phyloP scores from a whole-genome alignment of 2,888 invertebrate species.

The Eurytoma adleriae region DNA sequence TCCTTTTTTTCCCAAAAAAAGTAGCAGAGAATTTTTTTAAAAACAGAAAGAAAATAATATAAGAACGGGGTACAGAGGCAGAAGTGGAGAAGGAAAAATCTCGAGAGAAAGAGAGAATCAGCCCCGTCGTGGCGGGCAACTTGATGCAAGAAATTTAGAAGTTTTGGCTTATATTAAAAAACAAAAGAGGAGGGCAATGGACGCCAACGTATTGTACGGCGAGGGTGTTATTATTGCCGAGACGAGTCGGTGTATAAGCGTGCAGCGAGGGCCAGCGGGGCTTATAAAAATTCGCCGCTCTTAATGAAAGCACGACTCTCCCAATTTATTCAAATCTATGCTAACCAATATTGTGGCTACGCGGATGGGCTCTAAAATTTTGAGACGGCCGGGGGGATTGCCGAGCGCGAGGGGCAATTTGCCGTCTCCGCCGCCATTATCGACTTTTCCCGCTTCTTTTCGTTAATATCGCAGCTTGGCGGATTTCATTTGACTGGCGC shows the following conservation, averaged over 20 bases:
- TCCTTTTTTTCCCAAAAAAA: neutral
- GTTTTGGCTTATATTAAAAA: slow-evolving; percentile 46
- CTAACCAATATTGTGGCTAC: slow-evolving; percentile 67
- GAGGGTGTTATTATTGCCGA: slow-evolving; percentile 14
- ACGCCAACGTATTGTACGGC: neutral
- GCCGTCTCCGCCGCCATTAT: slow-evolving; percentile 49
- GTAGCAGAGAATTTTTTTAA: too few relatives aligned
- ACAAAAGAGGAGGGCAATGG: slow-evolving; percentile 12
- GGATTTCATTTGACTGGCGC: neutral
- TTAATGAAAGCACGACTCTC: slow-evolving; percentile 69
- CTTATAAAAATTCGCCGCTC: slow-evolving; percentile 68
- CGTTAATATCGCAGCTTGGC: slow-evolving; percentile 40
- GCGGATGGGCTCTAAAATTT: slow-evolving; percentile 56
- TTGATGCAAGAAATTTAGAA: slow-evolving; percentile 38
- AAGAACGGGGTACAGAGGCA: neutral
- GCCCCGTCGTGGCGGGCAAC: neutral
- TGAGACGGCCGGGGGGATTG: neutral
- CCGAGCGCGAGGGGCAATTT: neutral
- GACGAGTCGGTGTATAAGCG: neutral
- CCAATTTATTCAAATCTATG: slow-evolving; percentile 72
- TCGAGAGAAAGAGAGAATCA: neutral
- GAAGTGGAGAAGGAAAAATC: neutral
- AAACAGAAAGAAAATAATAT: neutral
- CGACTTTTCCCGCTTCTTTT: slow-evolving; percentile 50
- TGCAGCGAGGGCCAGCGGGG: slow-evolving; percentile 24